Conservation (phyloP, 2,113 vertebrate species). For the Tetraodon nigroviridis region DNA sequence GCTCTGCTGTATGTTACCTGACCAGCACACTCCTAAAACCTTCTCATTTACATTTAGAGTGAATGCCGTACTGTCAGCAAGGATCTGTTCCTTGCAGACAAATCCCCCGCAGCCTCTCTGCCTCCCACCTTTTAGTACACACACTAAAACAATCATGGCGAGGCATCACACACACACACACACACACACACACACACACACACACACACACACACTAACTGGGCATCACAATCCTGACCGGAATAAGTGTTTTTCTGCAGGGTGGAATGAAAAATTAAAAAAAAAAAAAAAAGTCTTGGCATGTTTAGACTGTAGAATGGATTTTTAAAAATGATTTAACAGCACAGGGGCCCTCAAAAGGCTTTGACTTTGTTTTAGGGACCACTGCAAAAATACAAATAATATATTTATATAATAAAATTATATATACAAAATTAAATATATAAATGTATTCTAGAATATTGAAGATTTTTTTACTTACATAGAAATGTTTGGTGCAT, state of each 20-base stretch:
- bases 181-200: conserved; percentile 54
- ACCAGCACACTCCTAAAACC: conserved; percentile 63
- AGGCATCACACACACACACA: conserved; percentile 54
- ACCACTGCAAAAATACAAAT: too few relatives aligned
- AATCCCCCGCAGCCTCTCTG: conserved; percentile 52
- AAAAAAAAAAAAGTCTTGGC: conserved; percentile 36
- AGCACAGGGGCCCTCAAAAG: conserved; percentile 6
- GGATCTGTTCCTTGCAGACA: conserved; percentile 57
- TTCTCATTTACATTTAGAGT: conserved; percentile 82
- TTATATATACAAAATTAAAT: too few relatives aligned
- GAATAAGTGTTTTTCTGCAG: conserved; percentile 37
- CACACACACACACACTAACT: conserved; percentile 62
- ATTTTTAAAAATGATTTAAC: conserved; percentile 40
- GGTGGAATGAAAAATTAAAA: conserved; percentile 24
- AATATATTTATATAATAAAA: too few relatives aligned
- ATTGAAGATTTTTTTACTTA: too few relatives aligned
- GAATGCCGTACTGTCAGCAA: conserved; percentile 64
- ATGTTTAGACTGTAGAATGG: conserved; percentile 31
- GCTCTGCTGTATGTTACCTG: conserved; percentile 62
- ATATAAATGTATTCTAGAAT: too few relatives aligned
- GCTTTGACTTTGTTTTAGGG: conserved; percentile 2
- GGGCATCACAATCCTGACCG: conserved; percentile 41
- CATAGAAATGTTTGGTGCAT: too few relatives aligned
- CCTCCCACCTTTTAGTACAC: conserved; percentile 48
- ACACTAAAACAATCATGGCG: conserved; percentile 60